These are phyloP conservation scores for Ips typographus DNA, from an alignment of 1,140 invertebrate genomes.

Conservation along the genomic window DNA sequence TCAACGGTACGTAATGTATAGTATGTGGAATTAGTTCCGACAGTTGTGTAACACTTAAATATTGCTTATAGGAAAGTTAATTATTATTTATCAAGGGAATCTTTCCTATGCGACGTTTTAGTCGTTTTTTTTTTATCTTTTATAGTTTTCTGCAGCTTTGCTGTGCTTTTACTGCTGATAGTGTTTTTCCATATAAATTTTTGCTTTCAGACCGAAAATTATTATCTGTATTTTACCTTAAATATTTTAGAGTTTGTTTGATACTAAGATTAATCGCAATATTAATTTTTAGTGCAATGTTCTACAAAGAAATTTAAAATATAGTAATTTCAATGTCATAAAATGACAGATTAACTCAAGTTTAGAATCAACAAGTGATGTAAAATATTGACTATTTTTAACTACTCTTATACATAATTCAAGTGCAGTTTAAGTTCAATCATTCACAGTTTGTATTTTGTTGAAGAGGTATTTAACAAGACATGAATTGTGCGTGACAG, in stretches of 20 bases:
- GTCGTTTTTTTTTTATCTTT: slow-evolving; percentile 1
- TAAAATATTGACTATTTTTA: background rate
- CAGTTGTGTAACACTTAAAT: background rate
- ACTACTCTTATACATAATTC: no score
- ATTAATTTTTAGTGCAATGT: no score
- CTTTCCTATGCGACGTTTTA: background rate
- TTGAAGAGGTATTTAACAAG: background rate
- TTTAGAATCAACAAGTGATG: background rate
- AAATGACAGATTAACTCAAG: background rate
- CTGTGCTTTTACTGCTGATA: background rate
- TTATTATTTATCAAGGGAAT: background rate
- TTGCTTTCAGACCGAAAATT: no score
- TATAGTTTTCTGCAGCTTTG: background rate
- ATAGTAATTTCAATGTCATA: no score
- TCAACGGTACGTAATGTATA: slow-evolving; percentile 28
- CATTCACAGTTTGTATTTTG: no score
- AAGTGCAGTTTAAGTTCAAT: no score
- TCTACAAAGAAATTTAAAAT: no score
- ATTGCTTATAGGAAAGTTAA: background rate
- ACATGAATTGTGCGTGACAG: background rate
- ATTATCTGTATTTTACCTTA: no score
- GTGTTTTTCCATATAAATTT: background rate
- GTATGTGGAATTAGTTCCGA: background rate
- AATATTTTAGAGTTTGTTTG: no score
- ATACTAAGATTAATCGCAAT: no score